Evolutionary conservation across 2,113 vertebrate genomes (phyloP).

Genomic region (Planiliza haematocheilus): DNA sequence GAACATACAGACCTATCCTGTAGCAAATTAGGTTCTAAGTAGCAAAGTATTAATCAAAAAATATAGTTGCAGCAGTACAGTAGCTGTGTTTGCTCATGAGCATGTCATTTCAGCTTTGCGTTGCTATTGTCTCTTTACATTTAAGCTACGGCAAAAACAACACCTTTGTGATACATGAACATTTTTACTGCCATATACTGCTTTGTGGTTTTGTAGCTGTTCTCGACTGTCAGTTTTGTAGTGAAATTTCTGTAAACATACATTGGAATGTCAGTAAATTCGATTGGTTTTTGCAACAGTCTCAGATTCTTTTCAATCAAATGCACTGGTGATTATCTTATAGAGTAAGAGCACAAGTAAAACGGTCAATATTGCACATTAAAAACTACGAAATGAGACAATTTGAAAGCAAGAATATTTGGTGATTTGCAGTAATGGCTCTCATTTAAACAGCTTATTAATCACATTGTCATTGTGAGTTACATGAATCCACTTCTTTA

Average conservation of each 20-base stretch:
- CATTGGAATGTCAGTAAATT: constrained; percentile 61
- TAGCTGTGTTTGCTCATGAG: constrained; percentile 22
- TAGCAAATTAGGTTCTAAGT: constrained; percentile 69
- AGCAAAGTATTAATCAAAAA: constrained; percentile 69
- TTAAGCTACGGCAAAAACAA: constrained; percentile 48
- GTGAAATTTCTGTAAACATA: constrained; percentile 59
- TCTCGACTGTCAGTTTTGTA: constrained; percentile 16
- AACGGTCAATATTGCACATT: constrained; percentile 11
- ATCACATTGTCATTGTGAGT: constrained; percentile 29
- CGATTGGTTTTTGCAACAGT: constrained; percentile 35
- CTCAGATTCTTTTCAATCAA: constrained; percentile 23
- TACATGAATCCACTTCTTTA: constrained; percentile 25
- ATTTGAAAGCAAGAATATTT: constrained; percentile 43
- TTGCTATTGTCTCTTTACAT: constrained; percentile 52
- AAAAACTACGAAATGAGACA: constrained; percentile 42
- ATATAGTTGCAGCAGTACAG: constrained; percentile 65
- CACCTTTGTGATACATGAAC: constrained; percentile 41
- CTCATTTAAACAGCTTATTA: constrained; percentile 41
- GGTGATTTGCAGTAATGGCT: constrained; percentile 32
- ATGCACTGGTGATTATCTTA: constrained; percentile 27
- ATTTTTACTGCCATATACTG: constrained; percentile 34
- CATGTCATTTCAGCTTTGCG: constrained; percentile 52
- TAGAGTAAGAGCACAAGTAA: constrained; percentile 29
- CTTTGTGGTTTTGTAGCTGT: constrained; percentile 1
- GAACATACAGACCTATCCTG: constrained; percentile 37